A percentile compares a stretch with the other conserved stretches of the same genome.
Evolutionary conservation across 2,797 vertebrate species (phyloP).

Genomic region (Aldrovandia affinis): DNA sequence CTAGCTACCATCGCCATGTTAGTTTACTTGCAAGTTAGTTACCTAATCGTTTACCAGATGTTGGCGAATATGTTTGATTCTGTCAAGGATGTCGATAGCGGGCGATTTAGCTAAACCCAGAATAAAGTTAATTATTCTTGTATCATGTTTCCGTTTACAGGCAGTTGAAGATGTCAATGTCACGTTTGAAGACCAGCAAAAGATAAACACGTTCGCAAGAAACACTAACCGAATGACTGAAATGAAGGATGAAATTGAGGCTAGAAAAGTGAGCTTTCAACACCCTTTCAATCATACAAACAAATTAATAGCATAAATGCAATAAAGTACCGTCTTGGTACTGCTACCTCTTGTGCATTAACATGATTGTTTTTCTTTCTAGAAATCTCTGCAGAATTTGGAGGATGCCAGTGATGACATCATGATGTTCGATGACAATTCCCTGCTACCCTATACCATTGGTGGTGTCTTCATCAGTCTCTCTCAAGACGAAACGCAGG

Average conservation of each 20-base stretch:
- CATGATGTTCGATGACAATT: conserved; percentile 89
- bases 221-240: conserved; percentile 93
- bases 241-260: conserved; percentile 93
- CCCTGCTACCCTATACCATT: conserved; percentile 88
- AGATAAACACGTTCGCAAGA: conserved; percentile 97
- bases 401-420: conserved; percentile 96
- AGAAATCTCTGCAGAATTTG: conserved; percentile 95
- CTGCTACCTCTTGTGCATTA: no score
- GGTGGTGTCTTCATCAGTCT: conserved; percentile 93
- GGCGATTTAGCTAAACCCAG: no score
- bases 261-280: conserved; percentile 81
- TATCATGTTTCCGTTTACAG: conserved; percentile 59
- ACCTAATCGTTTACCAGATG: no score
- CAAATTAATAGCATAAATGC: no score
- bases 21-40: no score
- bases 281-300: no score
- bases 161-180: conserved; percentile 95
- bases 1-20: no score
- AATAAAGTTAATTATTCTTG: no score
- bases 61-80: no score
- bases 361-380: not conserved
- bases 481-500: conserved; percentile 91
- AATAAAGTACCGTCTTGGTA: no score
- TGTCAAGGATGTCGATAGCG: no score
- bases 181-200: conserved; percentile 96